Evolutionary conservation across 2,113 vertebrate species (phyloP).

Genomic region (Melanotaenia duboulayi): DNA sequence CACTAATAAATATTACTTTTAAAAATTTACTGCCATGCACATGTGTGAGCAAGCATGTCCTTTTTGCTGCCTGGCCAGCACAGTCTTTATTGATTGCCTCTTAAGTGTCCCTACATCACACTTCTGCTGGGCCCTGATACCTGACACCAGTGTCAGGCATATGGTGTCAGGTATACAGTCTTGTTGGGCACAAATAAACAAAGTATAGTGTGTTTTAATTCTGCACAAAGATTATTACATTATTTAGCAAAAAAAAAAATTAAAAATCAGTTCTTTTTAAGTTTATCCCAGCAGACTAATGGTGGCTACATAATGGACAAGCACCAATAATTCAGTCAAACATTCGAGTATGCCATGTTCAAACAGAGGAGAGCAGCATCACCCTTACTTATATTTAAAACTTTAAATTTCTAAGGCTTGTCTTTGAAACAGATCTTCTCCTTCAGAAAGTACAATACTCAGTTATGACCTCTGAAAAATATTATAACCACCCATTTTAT

Average conservation of each 20-base stretch:
- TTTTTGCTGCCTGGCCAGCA: constrained; percentile 25
- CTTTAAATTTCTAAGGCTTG: too few relatives aligned
- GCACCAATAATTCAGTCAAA: too few relatives aligned
- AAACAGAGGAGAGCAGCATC: too few relatives aligned
- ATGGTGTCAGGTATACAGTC: constrained; percentile 22
- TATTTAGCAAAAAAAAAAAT: neutral
- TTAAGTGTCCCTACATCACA: constrained; percentile 57
- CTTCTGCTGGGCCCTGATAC: constrained; percentile 55
- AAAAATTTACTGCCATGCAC: constrained; percentile 11
- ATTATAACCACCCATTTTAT: too few relatives aligned
- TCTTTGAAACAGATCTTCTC: too few relatives aligned
- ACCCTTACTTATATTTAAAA: too few relatives aligned
- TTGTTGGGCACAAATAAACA: neutral
- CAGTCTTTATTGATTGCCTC: constrained; percentile 61
- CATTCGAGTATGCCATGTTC: too few relatives aligned
- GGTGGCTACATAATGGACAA: too few relatives aligned
- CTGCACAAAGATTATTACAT: neutral
- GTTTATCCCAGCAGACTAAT: too few relatives aligned
- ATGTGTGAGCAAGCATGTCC: constrained; percentile 27
- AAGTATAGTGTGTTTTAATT: neutral
- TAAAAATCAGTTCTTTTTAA: neutral
- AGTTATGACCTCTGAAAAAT: too few relatives aligned
- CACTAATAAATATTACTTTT: neutral
- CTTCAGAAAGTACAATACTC: too few relatives aligned
- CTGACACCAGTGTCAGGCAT: constrained; percentile 52